Evolutionary conservation across 2,797 vertebrate species (phyloP), one percentile per base, ranked within the genome.

Genomic region (Scleropages formosus): DNA sequence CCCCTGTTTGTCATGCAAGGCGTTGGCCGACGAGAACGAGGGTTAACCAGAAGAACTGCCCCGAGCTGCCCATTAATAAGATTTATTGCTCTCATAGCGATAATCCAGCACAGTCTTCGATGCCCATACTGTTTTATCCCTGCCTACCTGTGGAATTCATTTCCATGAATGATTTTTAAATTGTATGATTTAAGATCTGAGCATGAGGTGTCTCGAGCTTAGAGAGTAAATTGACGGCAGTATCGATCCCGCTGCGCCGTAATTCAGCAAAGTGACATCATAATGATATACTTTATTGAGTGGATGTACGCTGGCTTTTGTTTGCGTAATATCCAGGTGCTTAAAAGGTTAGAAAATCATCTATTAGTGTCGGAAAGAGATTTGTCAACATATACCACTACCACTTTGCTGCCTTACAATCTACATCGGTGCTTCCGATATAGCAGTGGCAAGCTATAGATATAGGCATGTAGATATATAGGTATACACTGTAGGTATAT

Each of bases 1-100:
- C 77, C 80, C 80, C 79, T 62, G 78, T 78, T 80, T 79, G 78
- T 56, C 47, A 49, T 63, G 18, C 70, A 59, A 73, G 44, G 77
- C 31, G 59, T 65, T 44, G 11, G 58, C 68, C 61, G 58, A 69
- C 27, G 46, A 77, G 75, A 77, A 11, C 64, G 18, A 20, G 62
- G 20, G 65, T 75, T 72, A 78, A 56, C 16, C n/a, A 58, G 10
- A 65, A n/a, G 24, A 62, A n/a, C 31, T 56, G 20, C 20, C 31
- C 2, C 24, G 1, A 15, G 24, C 31, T n/a, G n/a, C 8, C 15
- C 22, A 3, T 24, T 27, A 47, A 72, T 72, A 27, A 61, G 15
- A 59, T 47, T 60, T 61, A 60, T 13, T 20, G 27, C 63, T 58
- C 9, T 51, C 13, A 65, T 39, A 39, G 31, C 39, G 31, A 39